These are phyloP conservation scores for Thalassophryne amazonica DNA, from an alignment of 2,797 vertebrate genomes.

Conservation along the genomic window DNA sequence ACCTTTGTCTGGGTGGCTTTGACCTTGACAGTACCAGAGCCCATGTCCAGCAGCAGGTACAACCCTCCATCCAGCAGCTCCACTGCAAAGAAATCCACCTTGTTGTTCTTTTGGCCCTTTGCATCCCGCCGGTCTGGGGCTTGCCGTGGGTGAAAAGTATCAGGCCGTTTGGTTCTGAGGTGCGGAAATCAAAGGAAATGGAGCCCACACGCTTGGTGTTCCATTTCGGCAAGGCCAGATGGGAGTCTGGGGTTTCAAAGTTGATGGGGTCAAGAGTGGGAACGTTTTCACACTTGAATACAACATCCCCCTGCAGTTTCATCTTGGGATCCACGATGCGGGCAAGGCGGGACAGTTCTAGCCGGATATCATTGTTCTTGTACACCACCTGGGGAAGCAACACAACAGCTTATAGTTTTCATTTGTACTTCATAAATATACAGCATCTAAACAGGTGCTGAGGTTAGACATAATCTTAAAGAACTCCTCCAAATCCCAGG, in stretches of 20 bases:
- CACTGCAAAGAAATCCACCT: constrained; percentile 97
- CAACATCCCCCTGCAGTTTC: constrained; percentile 97
- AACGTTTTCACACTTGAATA: constrained; percentile 96
- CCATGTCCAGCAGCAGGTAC: constrained; percentile 96
- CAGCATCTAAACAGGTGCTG: too few relatives aligned
- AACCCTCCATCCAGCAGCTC: constrained; percentile 94
- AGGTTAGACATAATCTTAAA: too few relatives aligned
- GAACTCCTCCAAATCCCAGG: too few relatives aligned
- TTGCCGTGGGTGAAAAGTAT: constrained; percentile 98
- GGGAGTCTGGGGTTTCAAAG: constrained; percentile 95
- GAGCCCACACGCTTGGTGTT: constrained; percentile 98
- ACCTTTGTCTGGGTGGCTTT: constrained; percentile 96
- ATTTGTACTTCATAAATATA: background rate
- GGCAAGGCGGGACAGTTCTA: constrained; percentile 95
- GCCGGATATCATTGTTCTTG: constrained; percentile 97
- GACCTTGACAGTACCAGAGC: constrained; percentile 96
- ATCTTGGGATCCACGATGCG: constrained; percentile 97
- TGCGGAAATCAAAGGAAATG: constrained; percentile 97
- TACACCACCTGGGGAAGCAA: constrained; percentile 88
- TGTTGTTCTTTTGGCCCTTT: constrained; percentile 94
- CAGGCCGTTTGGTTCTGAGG: constrained; percentile 93
- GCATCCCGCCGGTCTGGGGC: constrained; percentile 88
- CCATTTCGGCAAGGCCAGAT: constrained; percentile 95
- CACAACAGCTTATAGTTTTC: background rate
- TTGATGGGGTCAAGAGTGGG: constrained; percentile 96